Base-by-base conservation (phyloP, 2,888 invertebrate genomes). In the Pristionchus arcanus region DNA sequence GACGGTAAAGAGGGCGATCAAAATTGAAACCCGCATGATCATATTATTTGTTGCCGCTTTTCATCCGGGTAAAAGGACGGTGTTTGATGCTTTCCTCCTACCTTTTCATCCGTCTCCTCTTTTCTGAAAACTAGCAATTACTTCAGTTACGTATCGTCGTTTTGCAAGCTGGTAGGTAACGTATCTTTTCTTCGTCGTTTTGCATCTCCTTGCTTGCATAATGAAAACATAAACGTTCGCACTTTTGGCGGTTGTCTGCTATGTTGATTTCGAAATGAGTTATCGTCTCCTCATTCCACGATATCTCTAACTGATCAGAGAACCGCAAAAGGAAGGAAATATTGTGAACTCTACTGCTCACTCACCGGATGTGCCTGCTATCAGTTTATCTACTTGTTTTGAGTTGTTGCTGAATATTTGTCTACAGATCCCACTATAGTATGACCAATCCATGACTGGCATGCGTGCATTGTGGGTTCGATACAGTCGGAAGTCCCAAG, bases 41-140 rank as follows among this genome's bases (percentile, higher is more conserved):
- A 31, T 9, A 68, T 68, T 34, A 68, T 68, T 68, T 68, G 31
- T 68, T 68, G 68, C 66, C 66, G 66, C 68, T 68, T 68, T 68
- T 68, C 34, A 28, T 28, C 7, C 68, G 16, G 28, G 31, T 68
- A 31, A 68, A 28, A 68, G 34, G 68, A 31, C 68, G 68, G 31
- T 68, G 68, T 68, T 68, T 68, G 42, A 49, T 49, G 68, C 68
- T 68, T 28, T 68, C 15, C 9, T 68, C 68, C 31, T 31, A 2
- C 28, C 68, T 68, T 34, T 19, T 68, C 68, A 15, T 68, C 11
- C 19, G 28, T 34, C 68, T n/a, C 31, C 68, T 19, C 68, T 13
- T 68, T 4, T 31, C 68, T 63, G 63, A 13, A 68, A 68, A 68
- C 68, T 31, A 68, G 68, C 15, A 21, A 31, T 15, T 68, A 31